Conservation (phyloP, 2,113 vertebrate species). For the Trematocara nigrifrons region DNA sequence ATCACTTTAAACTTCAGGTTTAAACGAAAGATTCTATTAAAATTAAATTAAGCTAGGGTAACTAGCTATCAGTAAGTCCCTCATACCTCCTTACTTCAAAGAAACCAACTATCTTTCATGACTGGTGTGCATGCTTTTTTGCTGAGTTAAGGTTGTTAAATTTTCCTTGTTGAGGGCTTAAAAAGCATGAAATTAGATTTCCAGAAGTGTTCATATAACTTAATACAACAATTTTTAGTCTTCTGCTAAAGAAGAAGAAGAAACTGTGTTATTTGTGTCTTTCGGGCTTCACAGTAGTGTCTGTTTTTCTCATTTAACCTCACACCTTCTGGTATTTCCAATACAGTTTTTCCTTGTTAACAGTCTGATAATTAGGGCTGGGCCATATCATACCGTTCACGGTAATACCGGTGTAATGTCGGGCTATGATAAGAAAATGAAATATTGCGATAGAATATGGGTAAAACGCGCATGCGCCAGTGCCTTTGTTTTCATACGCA, state of each 20-base stretch:
- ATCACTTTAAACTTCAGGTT: neutral
- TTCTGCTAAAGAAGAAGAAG: neutral
- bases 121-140: neutral
- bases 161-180: neutral
- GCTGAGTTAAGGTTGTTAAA: neutral
- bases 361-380: neutral
- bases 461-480: neutral
- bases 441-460: neutral
- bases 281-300: neutral
- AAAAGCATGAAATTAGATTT: neutral
- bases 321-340: neutral
- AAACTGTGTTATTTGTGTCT: neutral
- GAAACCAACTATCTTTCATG: neutral
- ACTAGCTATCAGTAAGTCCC: neutral
- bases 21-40: neutral
- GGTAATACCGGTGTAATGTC: neutral
- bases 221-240: neutral
- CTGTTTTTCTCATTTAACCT: neutral
- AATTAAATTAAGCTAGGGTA: neutral
- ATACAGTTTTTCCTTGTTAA: neutral
- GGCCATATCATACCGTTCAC: neutral
- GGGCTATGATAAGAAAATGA: neutral
- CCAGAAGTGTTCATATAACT: neutral
- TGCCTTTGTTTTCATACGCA: neutral
- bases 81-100: neutral